Evolutionary conservation across 2,888 invertebrate genomes (phyloP), one percentile per base, ranked within the genome.

Genomic region (Mimumesa dahlbomi): DNA sequence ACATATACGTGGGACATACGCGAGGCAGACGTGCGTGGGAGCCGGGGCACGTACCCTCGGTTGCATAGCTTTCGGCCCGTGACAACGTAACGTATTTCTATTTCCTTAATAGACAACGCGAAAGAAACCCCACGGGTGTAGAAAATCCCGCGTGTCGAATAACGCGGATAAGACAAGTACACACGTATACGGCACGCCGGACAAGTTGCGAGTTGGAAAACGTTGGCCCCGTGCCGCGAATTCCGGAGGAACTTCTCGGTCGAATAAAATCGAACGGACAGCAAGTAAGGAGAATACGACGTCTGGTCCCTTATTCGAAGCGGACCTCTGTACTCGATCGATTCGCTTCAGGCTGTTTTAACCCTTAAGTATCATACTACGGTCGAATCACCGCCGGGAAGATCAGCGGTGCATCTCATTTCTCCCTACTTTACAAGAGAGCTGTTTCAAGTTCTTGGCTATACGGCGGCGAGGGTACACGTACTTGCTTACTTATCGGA

Each of bases 251-350:
- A 75, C 73, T 72, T 79, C 78, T 64, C 73, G 68, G 58, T 38
- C 50, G 78, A 72, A 77, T 81, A 81, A 81, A 75, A 77, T 74
- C 81, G n/a, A n/a, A n/a, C n/a, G n/a, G n/a, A n/a, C n/a, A n/a
- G 29, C 29, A 29, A 29, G 9, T 9, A 9, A 9, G 2, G 29
- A 29, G 9, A 29, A 29, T 29, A 25, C 25, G 25, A n/a, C n/a
- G n/a, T n/a, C n/a, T n/a, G n/a, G n/a, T n/a, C n/a, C n/a, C n/a
- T n/a, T n/a, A n/a, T n/a, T n/a, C n/a, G n/a, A n/a, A n/a, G n/a
- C n/a, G n/a, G n/a, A n/a, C n/a, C n/a, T n/a, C n/a, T n/a, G n/a
- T n/a, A n/a, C n/a, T n/a, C n/a, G n/a, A n/a, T n/a, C n/a, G n/a
- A n/a, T n/a, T n/a, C n/a, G n/a, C n/a, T n/a, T n/a, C n/a, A n/a